phyloP scores from a whole-genome alignment of 2,113 vertebrate genomes.

The Morone saxatilis region DNA sequence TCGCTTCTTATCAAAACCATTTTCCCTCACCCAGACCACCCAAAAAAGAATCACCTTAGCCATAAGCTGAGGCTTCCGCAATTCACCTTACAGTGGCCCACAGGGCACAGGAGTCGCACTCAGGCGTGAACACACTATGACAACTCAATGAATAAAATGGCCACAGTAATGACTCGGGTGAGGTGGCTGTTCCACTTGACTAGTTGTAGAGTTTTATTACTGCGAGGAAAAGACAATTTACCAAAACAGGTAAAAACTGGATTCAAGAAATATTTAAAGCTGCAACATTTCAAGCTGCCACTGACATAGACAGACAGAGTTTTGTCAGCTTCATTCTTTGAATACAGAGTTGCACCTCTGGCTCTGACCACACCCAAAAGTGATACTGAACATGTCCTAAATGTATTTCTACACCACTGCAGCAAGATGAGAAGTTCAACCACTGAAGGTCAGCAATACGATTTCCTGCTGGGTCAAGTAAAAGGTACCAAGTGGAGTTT shows the following conservation, averaged over 20 bases:
- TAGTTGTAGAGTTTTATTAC: constrained; percentile 19
- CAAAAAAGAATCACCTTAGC: constrained; percentile 4
- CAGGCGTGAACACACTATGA: constrained; percentile 64
- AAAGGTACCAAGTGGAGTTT: not conserved
- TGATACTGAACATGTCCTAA: not conserved
- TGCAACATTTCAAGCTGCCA: no score
- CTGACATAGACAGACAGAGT: not conserved
- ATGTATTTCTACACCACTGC: not conserved
- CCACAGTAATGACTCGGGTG: constrained; percentile 58
- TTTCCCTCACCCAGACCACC: not conserved
- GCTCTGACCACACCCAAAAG: no score
- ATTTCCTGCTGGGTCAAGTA: no score
- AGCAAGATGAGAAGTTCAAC: not conserved
- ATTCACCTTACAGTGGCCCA: constrained; percentile 30
- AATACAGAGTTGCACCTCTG: not conserved
- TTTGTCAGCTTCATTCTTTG: not conserved
- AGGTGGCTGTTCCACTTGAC: constrained; percentile 58
- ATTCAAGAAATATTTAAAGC: constrained; percentile 5
- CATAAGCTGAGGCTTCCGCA: constrained; percentile 17
- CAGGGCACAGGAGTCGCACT: constrained; percentile 38
- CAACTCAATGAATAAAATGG: constrained; percentile 73
- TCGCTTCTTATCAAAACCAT: constrained; percentile 40
- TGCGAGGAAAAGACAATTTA: constrained; percentile 9
- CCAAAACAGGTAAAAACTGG: constrained; percentile 36
- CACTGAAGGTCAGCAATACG: not conserved